phyloP scores from a whole-genome alignment of 2,113 vertebrate genomes.

The Apodemus speciosus region DNA sequence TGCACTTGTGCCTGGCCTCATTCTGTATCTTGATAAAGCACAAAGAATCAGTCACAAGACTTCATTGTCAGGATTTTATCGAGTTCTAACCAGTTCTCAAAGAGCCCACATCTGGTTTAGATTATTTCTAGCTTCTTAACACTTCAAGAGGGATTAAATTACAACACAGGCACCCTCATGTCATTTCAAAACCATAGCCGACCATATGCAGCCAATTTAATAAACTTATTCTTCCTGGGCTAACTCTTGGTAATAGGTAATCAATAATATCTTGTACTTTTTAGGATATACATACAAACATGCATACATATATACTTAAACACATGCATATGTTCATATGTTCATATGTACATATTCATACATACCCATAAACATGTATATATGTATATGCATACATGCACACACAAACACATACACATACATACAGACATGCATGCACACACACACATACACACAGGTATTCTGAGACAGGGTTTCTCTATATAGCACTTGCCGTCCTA shows the following conservation, averaged over 20 bases:
- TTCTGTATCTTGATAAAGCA: not conserved
- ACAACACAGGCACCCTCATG: not conserved
- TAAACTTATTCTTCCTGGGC: not conserved
- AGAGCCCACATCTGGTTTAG: not conserved
- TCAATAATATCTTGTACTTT: not conserved
- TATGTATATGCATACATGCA: not conserved
- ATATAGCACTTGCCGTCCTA: not conserved
- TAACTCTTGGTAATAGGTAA: not conserved
- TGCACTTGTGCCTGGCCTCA: not conserved
- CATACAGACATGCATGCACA: not conserved
- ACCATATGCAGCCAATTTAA: not conserved
- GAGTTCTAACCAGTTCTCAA: not conserved
- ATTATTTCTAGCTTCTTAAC: not conserved
- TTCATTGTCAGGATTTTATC: not conserved
- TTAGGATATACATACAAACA: not conserved
- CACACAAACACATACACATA: not conserved
- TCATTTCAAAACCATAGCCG: not conserved
- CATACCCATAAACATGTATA: not conserved
- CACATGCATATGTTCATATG: not conserved
- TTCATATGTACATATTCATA: not conserved
- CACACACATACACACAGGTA: not conserved
- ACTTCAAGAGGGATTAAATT: not conserved
- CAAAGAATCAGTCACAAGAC: not conserved
- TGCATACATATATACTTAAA: not conserved
- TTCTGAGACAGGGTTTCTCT: not conserved